A percentile compares a stretch with the other conserved stretches of the same genome.
phyloP scores from a whole-genome alignment of 2,113 vertebrate genomes.

The Labeo rohita region DNA sequence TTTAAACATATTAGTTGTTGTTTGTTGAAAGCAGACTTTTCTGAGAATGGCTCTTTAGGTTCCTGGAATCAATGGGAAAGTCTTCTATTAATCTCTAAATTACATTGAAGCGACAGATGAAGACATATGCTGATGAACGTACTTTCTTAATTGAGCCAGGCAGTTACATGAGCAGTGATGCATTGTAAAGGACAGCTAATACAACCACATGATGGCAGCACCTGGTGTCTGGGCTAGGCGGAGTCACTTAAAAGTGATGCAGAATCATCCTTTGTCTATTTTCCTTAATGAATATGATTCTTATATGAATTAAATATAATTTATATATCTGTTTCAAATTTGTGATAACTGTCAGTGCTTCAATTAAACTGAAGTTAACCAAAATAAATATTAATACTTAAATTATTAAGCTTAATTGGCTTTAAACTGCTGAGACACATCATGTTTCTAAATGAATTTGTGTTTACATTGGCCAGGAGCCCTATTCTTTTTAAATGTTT shows the following conservation, averaged over 20 bases:
- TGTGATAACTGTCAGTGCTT: background rate
- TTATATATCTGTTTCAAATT: background rate
- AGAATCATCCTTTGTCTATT: background rate
- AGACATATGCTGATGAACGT: background rate
- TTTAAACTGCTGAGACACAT: background rate
- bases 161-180: background rate
- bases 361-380: background rate
- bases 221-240: background rate
- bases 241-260: background rate
- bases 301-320: background rate
- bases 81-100: background rate
- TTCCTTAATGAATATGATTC: background rate
- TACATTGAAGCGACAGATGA: background rate
- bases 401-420: background rate
- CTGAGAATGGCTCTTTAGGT: background rate
- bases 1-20: background rate
- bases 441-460: background rate
- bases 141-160: background rate
- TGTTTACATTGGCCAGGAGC: constrained; percentile 6
- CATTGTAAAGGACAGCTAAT: background rate
- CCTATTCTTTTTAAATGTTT: background rate
- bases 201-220: constrained; percentile 40
- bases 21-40: background rate
- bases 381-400: background rate
- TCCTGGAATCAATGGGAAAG: background rate